These are phyloP conservation scores for Phenacoccus solenopsis DNA, from an alignment of 1,140 invertebrate species.

Conservation along the genomic window DNA sequence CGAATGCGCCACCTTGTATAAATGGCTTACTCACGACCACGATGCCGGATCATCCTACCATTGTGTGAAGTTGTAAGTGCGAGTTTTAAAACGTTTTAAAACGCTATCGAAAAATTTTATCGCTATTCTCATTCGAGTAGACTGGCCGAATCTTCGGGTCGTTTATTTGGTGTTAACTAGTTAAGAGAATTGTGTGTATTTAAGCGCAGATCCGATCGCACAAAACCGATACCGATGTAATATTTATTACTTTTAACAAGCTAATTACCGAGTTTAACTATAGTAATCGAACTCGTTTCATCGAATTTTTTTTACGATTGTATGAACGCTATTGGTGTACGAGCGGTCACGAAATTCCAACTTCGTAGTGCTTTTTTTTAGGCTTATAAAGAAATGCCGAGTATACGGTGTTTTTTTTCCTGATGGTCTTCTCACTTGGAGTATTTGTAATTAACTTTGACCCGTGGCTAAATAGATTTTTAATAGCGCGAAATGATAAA, in stretches of 20 bases:
- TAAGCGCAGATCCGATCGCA: slow-evolving; percentile 8
- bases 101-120: not conserved
- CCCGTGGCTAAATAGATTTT: not conserved
- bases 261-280: slow-evolving; percentile 3
- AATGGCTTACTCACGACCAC: not conserved
- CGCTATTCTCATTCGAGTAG: not conserved
- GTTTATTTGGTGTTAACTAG: slow-evolving; percentile 12
- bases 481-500: not conserved
- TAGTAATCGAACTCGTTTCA: not conserved
- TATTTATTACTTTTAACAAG: slow-evolving; percentile 16
- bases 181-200: slow-evolving; percentile 7
- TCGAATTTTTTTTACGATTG: not conserved
- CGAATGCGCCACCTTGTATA: not conserved
- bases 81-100: too few species aligned
- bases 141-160: not conserved
- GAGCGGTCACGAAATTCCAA: not conserved
- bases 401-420: not conserved
- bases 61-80: too few species aligned
- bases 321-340: not conserved
- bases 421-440: too few species aligned
- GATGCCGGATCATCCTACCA: too few species aligned
- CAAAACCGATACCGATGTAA: not conserved
- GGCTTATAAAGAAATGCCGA: not conserved
- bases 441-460: not conserved
- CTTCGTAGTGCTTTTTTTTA: not conserved